Conservation (phyloP, 2,888 invertebrate species). For the Thera obeliscata region DNA sequence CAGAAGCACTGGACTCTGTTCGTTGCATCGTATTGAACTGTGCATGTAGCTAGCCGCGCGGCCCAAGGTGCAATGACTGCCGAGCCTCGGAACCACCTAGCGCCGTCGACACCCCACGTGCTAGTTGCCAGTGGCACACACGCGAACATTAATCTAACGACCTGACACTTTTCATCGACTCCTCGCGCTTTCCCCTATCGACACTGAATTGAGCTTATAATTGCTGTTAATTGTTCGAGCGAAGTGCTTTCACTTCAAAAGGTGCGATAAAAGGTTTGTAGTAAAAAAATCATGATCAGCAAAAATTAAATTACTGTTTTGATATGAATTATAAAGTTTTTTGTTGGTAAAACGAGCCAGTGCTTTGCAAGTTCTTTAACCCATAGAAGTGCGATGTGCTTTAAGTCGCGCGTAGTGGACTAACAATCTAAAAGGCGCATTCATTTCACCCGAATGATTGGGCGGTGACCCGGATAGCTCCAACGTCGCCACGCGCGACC, state of each 20-base stretch:
- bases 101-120: slow-evolving; percentile 67
- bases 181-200: slow-evolving; percentile 45
- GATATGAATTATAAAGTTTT: slow-evolving; percentile 3
- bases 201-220: slow-evolving; percentile 51
- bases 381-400: slow-evolving; percentile 14
- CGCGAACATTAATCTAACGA: slow-evolving; percentile 78
- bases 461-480: slow-evolving; percentile 80
- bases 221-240: slow-evolving; percentile 47
- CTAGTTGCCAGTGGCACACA: slow-evolving; percentile 52
- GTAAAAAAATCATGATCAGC: slow-evolving; percentile 22
- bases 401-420: slow-evolving; percentile 42
- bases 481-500: slow-evolving; percentile 79
- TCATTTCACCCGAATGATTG: slow-evolving; percentile 43
- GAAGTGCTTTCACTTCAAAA: slow-evolving; percentile 27
- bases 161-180: slow-evolving; percentile 64
- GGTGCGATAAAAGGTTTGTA: slow-evolving; percentile 18
- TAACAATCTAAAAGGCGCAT: slow-evolving; percentile 44
- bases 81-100: slow-evolving; percentile 52
- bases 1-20: slow-evolving; percentile 72
- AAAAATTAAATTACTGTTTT: slow-evolving; percentile 21
- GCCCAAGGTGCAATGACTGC: slow-evolving; percentile 80
- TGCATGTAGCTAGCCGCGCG: slow-evolving; percentile 69
- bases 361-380: background rate
- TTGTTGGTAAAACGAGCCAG: background rate
- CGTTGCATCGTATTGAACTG: slow-evolving; percentile 66